Base-by-base conservation (phyloP, 1,140 invertebrate species). In the Drosophila parabipectinata region DNA sequence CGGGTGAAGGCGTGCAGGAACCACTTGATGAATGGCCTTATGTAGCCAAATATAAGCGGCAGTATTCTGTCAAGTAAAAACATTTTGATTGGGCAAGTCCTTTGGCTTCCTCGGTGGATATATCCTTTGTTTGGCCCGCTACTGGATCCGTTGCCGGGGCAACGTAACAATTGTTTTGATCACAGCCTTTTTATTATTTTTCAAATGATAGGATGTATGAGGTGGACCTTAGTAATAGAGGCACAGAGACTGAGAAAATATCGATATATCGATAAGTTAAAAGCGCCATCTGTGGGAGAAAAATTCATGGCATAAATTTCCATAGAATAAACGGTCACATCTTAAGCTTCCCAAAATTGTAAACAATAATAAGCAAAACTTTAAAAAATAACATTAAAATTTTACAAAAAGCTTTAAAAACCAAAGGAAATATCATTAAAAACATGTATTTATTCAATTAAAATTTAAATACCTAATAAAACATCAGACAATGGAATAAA, bases 1-100 rank as follows among this genome's bases (percentile, higher is more conserved):
- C 95, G 94, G 9, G 97, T 98, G 12, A 96, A 96, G 90, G 95
- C 95, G 54, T 95, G 94, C 21, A 98, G 92, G 88, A 98, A 95
- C 96, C 97, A 98, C 93, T 99, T 99, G 44, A 97, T 93, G 52
- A 96, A 92, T 1, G 96, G 95, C 69, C 96, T 93, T 30, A 96
- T 92, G 92, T 95, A 96, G 93, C 93, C 94, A 76, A 94, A 95
- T 34, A 96, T 81, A 26, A 84, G 77, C 3, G 90, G 90, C 28
- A 91, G 24, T 44, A 90, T 28, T 76, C 64, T 57, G 37, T 90
- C 87, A n/a, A 90, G 24, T 45, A 90, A 14, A 72, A 90, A 78
- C 88, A 90, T 90, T 55, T 69, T 75, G 15, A 18, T 24, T 37
- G 14, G 30, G 15, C 15, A 5, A 48, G n/a, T 18, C 24, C 18